Base-by-base conservation (phyloP, 1,140 invertebrate genomes). In the Ephestia elutella region DNA sequence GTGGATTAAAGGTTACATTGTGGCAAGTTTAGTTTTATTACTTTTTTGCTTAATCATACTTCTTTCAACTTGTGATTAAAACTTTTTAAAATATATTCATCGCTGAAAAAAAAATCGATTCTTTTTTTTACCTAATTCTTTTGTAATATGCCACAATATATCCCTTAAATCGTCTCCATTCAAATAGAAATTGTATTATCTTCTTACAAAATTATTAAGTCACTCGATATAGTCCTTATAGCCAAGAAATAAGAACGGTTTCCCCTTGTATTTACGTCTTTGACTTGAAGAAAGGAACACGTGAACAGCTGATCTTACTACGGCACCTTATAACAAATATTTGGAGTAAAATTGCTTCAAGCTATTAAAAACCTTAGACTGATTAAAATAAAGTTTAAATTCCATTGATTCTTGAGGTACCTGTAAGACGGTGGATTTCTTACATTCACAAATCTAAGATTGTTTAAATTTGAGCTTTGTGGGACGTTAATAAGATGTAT, bases 1-100 rank as follows among this genome's bases (percentile, higher is more conserved):
- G 66, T 62, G 80, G 85, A 87, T 87, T 86, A 71, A 71, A 81
- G 69, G 80, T 82, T 80, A 80, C 76, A 75, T 82, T 80, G 73
- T 70, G 70, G 72, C 51, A 54, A 57, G 62, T 70, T 61, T 61
- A 49, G 30, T 69, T 70, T 72, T 73, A 69, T 66, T 70, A 72
- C 62, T 71, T n/a, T n/a, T n/a, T 50, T 20, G 32, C 32, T 35
- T 35, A 35, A 35, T 35, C 8, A 35, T 35, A 2, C 13, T 13
- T 35, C 32, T 38, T 38, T 11, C 32, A 11, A 57, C 59, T 71
- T 73, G 55, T 44, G 50, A 62, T 65, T 38, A 58, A 25, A 25
- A 53, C 11, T 9, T n/a, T 25, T 25, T 15, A 54, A 54, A 54
- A 44, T 35, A 7, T 60, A 11, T 7, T 7, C 8, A 32, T 11